phyloP scores from a whole-genome alignment of 1,140 invertebrate species.

The Diabrotica virgifera region DNA sequence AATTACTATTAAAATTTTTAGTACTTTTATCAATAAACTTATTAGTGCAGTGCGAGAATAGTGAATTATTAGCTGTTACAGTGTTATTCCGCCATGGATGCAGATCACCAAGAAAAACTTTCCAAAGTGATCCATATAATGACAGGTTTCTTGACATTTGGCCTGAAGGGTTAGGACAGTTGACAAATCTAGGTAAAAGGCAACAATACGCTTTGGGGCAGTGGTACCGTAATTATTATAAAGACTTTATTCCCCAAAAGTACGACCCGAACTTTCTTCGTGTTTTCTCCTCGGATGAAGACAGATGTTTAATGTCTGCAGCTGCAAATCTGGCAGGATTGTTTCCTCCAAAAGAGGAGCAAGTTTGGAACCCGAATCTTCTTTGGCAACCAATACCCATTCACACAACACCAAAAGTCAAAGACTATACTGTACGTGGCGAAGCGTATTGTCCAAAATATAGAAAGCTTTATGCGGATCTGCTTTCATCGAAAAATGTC shows the following conservation, averaged over 20 bases:
- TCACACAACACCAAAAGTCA: slow-evolving; percentile 64
- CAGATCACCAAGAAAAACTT: neutral
- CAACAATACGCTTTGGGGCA: slow-evolving; percentile 74
- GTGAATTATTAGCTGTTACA: neutral
- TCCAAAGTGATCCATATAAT: neutral
- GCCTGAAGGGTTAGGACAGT: neutral
- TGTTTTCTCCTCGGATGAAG: slow-evolving; percentile 72
- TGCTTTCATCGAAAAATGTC: slow-evolving; percentile 57
- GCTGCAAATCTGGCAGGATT: slow-evolving; percentile 76
- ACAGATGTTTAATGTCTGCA: slow-evolving; percentile 87
- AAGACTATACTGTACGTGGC: slow-evolving; percentile 58
- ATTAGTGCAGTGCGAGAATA: neutral
- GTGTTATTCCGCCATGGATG: neutral
- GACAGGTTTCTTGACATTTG: neutral
- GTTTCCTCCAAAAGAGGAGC: slow-evolving; percentile 60
- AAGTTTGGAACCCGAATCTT: slow-evolving; percentile 67
- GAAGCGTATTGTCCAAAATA: slow-evolving; percentile 65
- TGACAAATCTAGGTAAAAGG: slow-evolving; percentile 64
- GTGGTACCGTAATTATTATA: slow-evolving; percentile 69
- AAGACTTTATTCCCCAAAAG: slow-evolving; percentile 51
- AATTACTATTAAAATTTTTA: no score
- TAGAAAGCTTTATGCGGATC: slow-evolving; percentile 53
- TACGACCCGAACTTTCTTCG: slow-evolving; percentile 49
- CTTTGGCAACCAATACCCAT: slow-evolving; percentile 87
- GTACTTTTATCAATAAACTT: no score